Percentiles rank a stretch among this genome's conserved stretches.
Evolutionary conservation across 2,113 vertebrate species (phyloP).

Genomic region (Rhipidura dahli): DNA sequence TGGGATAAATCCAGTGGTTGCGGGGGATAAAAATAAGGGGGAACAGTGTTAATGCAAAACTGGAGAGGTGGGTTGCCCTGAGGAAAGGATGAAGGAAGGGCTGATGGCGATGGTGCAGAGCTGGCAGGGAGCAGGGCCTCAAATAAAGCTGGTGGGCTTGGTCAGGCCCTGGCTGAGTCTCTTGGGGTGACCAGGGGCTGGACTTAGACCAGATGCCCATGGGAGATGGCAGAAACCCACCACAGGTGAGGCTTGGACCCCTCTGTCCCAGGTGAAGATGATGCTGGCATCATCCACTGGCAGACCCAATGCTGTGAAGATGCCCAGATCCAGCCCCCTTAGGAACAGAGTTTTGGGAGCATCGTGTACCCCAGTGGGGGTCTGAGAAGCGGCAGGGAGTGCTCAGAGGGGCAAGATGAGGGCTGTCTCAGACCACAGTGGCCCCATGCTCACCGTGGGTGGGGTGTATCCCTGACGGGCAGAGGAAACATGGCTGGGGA

Average conservation of each 20-base stretch:
- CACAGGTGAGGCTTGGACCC: rapidly evolving
- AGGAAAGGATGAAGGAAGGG: neutral
- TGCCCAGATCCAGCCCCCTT: neutral
- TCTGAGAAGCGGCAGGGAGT: rapidly evolving
- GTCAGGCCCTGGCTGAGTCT: neutral
- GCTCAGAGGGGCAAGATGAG: neutral
- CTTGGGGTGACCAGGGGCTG: too few species aligned
- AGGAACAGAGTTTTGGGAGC: neutral
- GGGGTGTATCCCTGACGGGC: neutral
- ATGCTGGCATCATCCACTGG: too few species aligned
- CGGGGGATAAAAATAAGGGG: neutral
- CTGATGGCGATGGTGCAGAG: neutral
- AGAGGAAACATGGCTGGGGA: neutral
- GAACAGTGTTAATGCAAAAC: neutral
- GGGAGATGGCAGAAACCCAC: neutral
- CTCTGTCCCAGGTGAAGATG: rapidly evolving
- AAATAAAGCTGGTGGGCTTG: neutral
- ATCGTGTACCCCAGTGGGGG: rapidly evolving
- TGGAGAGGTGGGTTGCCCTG: neutral
- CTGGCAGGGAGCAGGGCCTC: rapidly evolving
- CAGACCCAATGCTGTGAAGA: neutral
- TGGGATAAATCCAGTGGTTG: neutral
- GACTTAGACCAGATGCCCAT: too few species aligned
- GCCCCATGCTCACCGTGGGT: too few species aligned
- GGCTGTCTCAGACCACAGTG: neutral